A percentile compares a stretch with the other conserved stretches of the same genome.
These are phyloP conservation scores for Melipona beecheii DNA, from an alignment of 2,888 invertebrate genomes.

Conservation along the genomic window DNA sequence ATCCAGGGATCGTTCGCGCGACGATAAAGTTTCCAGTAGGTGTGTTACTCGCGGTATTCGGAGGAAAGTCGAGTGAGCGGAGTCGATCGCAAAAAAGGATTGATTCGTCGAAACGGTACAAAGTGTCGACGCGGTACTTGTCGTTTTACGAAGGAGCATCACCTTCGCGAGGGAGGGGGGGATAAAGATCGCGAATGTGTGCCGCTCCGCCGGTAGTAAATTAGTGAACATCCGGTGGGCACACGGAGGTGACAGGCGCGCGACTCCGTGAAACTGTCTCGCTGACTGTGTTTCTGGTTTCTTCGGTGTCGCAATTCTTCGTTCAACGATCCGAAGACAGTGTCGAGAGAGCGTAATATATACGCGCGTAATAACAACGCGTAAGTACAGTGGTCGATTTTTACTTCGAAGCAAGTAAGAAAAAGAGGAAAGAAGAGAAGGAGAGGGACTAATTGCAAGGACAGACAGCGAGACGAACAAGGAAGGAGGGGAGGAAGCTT, in stretches of 20 bases:
- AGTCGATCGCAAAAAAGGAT: not conserved
- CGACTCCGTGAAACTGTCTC: constrained; percentile 1
- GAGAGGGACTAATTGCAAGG: not conserved
- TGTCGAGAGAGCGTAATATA: too few species aligned
- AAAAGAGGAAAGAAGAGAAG: too few species aligned
- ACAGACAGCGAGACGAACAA: not conserved
- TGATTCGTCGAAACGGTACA: not conserved
- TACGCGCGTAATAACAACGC: too few species aligned
- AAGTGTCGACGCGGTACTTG: not conserved
- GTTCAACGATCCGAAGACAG: not conserved
- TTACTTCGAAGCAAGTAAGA: not conserved
- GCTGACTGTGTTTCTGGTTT: constrained; percentile 7
- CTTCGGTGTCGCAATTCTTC: not conserved
- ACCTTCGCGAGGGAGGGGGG: too few species aligned
- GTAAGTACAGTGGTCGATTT: not conserved
- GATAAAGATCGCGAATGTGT: constrained; percentile 15
- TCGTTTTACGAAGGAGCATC: constrained; percentile 1
- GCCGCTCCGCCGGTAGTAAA: constrained; percentile 6
- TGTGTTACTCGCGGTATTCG: not conserved
- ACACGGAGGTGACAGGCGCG: constrained; percentile 18
- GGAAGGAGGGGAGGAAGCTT: not conserved
- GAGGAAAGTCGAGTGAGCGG: not conserved
- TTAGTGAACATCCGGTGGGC: constrained; percentile 16
- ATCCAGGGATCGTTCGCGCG: not conserved
- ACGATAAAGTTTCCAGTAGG: not conserved